Base-by-base conservation (phyloP, 2,113 vertebrate genomes). In the Ctenodactylus gundi region DNA sequence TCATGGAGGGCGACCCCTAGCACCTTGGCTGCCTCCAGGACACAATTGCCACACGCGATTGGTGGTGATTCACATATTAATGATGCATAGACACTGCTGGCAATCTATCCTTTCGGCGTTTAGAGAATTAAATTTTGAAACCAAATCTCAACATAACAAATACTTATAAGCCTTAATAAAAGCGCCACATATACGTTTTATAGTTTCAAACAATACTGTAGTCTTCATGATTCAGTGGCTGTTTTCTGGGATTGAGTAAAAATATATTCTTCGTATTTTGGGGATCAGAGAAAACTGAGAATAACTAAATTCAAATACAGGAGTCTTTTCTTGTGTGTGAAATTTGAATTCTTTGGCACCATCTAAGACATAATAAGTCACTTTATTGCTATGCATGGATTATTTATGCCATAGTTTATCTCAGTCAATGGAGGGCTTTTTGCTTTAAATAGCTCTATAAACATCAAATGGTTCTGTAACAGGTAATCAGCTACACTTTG, bases 391-490 rank as follows among this genome's bases (percentile, higher is more conserved):
- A 14, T 3, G 17, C 36, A 60, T 57, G n/a, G 64, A 77, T 92
- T 94, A 91, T 86, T 94, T 91, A 88, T 11, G 46, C 36, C 20
- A 17, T 29, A 44, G 51, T 89, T 94, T 49, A 89, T 92, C 64
- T 93, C 75, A 91, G 77, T 84, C 82, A 76, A 36, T 57, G 57
- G 8, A 31, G 75, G 3, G 36, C n/a, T 58, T 97, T 95, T 95
- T 73, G 60, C 57, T 94, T 81, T 84, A 94, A 94, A 96, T 78
- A 81, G 70, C 60, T 93, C 88, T 82, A 73, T 90, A 93, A 93
- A 75, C 80, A 84, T 86, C 21, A 84, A 93, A 78, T 49, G 90
- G 53, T 95, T 96, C 57, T 94, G 86, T 95, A 96, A 25, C n/a
- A 90, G 41, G 49, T 89, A 84, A 94, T 94, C 80, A 87, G 25